Percentiles rank a stretch among this genome's conserved stretches.
phyloP scores from a whole-genome alignment of 2,888 invertebrate genomes.

The Phrixothrix hirtus region DNA sequence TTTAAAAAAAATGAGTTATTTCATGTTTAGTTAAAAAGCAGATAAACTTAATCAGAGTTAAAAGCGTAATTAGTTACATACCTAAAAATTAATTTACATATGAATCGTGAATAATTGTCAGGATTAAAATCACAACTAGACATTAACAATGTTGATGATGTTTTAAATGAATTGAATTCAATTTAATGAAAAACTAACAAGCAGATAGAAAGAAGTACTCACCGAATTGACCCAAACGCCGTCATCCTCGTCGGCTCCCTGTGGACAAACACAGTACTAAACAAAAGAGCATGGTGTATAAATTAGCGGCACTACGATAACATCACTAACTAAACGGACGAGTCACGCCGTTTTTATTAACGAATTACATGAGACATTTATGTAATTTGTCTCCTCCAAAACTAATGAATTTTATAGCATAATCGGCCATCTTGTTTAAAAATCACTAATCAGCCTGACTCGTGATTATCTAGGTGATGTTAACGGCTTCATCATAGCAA shows the following conservation, averaged over 20 bases:
- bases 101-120: slow-evolving; percentile 1
- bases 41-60: neutral
- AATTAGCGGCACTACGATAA: slow-evolving; percentile 54
- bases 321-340: slow-evolving; percentile 54
- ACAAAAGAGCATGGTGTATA: slow-evolving; percentile 56
- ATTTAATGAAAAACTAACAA: slow-evolving; percentile 29
- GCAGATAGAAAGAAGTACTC: slow-evolving; percentile 57
- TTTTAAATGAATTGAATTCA: slow-evolving; percentile 20
- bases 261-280: slow-evolving; percentile 58
- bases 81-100: slow-evolving; percentile 12
- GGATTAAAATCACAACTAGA: slow-evolving; percentile 15
- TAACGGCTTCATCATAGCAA: slow-evolving; percentile 37
- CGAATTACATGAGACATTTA: slow-evolving; percentile 51
- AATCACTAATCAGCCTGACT: slow-evolving; percentile 36
- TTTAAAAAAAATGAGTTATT: neutral
- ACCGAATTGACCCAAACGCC: slow-evolving; percentile 71
- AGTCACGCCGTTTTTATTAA: slow-evolving; percentile 55
- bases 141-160: slow-evolving; percentile 9
- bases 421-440: slow-evolving; percentile 32
- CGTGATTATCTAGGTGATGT: slow-evolving; percentile 32
- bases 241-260: slow-evolving; percentile 76
- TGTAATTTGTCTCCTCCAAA: slow-evolving; percentile 50
- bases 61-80: slow-evolving; percentile 1
- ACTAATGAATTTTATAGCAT: slow-evolving; percentile 45
- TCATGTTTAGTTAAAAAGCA: neutral